phyloP scores from a whole-genome alignment of 2,797 vertebrate genomes.

The Erithacus rubecula region DNA sequence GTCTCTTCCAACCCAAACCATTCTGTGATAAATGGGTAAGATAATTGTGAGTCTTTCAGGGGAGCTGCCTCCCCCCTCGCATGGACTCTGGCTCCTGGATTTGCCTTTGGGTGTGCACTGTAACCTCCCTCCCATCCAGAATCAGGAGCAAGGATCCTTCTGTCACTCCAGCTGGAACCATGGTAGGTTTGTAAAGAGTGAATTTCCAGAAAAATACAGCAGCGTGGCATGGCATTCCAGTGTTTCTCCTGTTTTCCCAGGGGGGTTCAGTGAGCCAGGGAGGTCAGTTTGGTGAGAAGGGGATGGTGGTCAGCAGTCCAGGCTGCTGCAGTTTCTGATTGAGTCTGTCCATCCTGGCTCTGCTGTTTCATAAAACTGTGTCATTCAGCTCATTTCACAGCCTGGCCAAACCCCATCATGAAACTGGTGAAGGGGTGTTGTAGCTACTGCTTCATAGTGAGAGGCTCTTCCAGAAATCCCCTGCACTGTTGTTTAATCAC shows the following conservation, averaged over 20 bases:
- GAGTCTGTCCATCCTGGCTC: background rate
- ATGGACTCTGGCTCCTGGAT: background rate
- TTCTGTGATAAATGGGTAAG: background rate
- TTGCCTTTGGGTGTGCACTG: background rate
- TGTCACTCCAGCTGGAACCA: background rate
- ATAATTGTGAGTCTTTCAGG: background rate
- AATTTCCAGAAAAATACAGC: background rate
- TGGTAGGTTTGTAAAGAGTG: background rate
- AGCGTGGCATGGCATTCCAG: background rate
- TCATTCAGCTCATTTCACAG: background rate
- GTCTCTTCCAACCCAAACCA: background rate
- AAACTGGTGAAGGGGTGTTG: background rate
- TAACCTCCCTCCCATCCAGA: background rate
- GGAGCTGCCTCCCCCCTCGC: background rate
- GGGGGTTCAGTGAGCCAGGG: background rate
- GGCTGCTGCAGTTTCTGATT: background rate
- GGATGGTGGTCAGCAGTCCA: background rate
- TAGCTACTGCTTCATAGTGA: background rate
- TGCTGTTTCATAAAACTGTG: background rate
- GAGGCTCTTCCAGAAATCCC: background rate
- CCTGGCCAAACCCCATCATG: background rate
- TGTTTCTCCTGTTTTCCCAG: background rate
- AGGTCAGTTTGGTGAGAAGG: background rate
- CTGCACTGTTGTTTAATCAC: background rate
- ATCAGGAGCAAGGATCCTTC: background rate